Percentiles rank a stretch among this genome's conserved stretches.
These are phyloP conservation scores for Acleris sparsana DNA, from an alignment of 2,888 invertebrate species.

Conservation along the genomic window DNA sequence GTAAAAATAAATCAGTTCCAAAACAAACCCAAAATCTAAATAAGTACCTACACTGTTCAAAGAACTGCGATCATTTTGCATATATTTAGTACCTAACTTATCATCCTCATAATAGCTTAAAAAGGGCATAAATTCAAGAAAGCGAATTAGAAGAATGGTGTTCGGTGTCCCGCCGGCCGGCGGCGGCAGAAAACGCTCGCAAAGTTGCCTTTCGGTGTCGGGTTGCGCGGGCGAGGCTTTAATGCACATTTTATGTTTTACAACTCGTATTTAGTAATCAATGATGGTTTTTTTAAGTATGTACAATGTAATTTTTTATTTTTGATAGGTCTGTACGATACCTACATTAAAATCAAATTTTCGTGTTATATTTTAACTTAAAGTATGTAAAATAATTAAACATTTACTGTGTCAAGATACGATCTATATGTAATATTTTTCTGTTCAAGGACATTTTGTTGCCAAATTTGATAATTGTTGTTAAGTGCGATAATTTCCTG, in stretches of 20 bases:
- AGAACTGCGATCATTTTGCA: not conserved
- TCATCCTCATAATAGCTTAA: not conserved
- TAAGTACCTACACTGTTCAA: not conserved
- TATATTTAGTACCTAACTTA: not conserved
- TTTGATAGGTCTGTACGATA: no score
- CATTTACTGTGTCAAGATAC: no score
- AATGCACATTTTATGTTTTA: conserved; percentile 40
- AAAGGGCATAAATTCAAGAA: conserved; percentile 4
- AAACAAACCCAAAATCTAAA: not conserved
- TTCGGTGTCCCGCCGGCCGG: not conserved
- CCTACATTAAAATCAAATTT: no score
- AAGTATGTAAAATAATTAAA: no score
- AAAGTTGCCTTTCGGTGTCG: conserved; percentile 54
- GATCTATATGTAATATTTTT: no score
- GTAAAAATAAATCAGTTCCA: no score
- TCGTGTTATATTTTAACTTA: no score
- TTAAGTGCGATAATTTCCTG: no score
- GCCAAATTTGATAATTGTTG: no score
- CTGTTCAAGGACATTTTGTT: no score
- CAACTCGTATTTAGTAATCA: conserved; percentile 34
- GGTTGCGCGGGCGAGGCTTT: conserved; percentile 48
- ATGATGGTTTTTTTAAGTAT: conserved; percentile 26
- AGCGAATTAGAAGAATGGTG: not conserved
- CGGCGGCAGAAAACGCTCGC: conserved; percentile 49
- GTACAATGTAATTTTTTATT: conserved; percentile 1